Conservation (phyloP, 1,140 invertebrate genomes). For the Antheraea pernyi region DNA sequence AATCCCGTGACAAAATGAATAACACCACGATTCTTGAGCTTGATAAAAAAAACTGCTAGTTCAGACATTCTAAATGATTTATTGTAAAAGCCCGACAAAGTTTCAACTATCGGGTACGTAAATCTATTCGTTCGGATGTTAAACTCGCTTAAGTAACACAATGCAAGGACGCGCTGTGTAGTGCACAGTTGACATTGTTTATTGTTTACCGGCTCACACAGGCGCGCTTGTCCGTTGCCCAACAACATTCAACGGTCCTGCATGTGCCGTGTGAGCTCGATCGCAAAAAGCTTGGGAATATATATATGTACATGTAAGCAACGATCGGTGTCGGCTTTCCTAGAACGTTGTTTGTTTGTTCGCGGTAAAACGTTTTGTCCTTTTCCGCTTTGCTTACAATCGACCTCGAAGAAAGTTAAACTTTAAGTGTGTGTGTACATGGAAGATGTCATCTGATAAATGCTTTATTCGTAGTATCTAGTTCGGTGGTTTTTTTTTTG, state of each 20-base stretch:
- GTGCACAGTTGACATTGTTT: constrained; percentile 40
- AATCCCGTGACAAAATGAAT: not conserved
- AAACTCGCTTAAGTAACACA: constrained; percentile 5
- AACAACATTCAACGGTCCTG: constrained; percentile 14
- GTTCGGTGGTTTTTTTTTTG: too few relatives aligned
- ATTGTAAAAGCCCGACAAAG: not conserved
- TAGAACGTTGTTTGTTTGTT: constrained; percentile 3
- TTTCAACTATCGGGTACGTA: not conserved
- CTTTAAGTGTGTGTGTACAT: not conserved
- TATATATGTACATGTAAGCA: not conserved
- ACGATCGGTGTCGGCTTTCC: not conserved
- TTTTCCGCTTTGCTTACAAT: not conserved
- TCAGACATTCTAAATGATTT: not conserved
- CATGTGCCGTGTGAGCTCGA: constrained; percentile 26
- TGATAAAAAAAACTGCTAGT: not conserved
- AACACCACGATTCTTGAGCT: not conserved
- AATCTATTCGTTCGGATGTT: not conserved
- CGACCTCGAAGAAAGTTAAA: not conserved
- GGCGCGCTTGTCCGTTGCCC: constrained; percentile 29
- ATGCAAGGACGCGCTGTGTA: constrained; percentile 28
- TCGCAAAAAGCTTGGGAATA: constrained; percentile 46
- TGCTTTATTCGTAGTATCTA: not conserved
- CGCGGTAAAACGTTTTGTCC: constrained; percentile 4
- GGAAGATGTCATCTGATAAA: not conserved
- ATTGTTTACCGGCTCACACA: constrained; percentile 35